Conservation (phyloP, 2,888 invertebrate genomes). For the Mesopsocus fuscifrons region DNA sequence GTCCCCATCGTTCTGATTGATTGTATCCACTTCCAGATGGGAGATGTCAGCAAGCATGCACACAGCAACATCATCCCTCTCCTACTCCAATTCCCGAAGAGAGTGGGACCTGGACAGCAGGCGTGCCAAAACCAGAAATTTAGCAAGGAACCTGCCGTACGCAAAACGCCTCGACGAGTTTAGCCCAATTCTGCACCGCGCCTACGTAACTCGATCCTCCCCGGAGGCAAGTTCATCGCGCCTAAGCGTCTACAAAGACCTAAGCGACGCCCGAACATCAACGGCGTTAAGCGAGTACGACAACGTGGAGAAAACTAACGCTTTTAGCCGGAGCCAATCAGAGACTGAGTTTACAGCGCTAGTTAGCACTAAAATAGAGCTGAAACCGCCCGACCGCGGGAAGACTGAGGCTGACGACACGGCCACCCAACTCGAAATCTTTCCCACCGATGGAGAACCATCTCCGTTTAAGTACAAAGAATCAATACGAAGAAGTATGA, state of each 20-base stretch:
- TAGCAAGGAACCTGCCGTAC: neutral
- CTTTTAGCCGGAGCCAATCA: neutral
- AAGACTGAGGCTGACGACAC: neutral
- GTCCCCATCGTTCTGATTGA: no score
- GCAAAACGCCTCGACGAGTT: neutral
- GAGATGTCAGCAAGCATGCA: neutral
- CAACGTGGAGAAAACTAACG: neutral
- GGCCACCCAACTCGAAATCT: neutral
- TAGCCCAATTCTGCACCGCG: neutral
- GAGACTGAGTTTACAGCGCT: neutral
- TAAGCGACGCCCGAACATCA: neutral
- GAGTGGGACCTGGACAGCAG: neutral
- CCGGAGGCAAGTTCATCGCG: neutral
- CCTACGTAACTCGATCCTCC: neutral
- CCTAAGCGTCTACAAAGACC: neutral
- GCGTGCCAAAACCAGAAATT: no score
- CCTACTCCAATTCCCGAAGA: conserved; percentile 7
- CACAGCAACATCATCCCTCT: conserved; percentile 5
- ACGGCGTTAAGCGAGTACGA: conserved; percentile 7
- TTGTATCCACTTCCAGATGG: conserved; percentile 3
- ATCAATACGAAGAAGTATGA: neutral
- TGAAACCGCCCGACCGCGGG: conserved; percentile 1
- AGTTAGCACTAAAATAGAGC: neutral
- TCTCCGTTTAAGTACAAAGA: neutral
- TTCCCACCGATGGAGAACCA: neutral